These are phyloP conservation scores for Origma solitaria DNA, from an alignment of 2,113 vertebrate species.

Conservation along the genomic window DNA sequence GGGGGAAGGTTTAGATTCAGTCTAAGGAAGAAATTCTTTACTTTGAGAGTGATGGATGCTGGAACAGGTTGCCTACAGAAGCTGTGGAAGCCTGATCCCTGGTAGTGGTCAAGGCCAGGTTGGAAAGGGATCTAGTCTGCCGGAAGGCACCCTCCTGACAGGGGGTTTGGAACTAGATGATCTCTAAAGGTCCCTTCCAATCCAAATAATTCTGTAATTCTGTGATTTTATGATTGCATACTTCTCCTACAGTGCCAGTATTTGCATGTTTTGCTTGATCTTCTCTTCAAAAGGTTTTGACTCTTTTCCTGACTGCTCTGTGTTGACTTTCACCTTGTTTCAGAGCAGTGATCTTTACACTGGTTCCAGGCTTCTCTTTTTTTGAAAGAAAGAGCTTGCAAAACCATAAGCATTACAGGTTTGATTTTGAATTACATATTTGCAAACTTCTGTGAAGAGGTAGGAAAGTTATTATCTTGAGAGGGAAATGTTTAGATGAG, in stretches of 20 bases:
- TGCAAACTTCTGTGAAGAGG: not conserved
- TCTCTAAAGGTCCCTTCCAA: not conserved
- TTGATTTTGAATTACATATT: conserved; percentile 19
- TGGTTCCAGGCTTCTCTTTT: not conserved
- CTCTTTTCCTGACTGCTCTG: not conserved
- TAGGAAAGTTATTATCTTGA: conserved; percentile 24
- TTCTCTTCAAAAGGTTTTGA: not conserved
- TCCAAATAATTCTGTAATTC: not conserved
- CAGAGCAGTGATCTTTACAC: not conserved
- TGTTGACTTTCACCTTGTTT: not conserved
- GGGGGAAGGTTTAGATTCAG: not conserved
- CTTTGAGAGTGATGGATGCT: not conserved
- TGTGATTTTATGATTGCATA: not conserved
- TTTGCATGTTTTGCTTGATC: not conserved
- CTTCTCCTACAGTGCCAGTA: not conserved
- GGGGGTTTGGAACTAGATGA: not conserved
- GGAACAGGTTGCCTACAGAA: not conserved
- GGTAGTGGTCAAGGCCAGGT: not conserved
- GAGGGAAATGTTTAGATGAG: conserved; percentile 21
- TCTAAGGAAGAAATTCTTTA: not conserved
- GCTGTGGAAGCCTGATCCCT: not conserved
- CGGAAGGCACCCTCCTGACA: not conserved
- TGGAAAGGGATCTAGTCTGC: not conserved
- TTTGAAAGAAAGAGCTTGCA: not conserved
- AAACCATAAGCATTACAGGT: not conserved